Evolutionary conservation across 2,113 vertebrate species (phyloP), one percentile per base, ranked within the genome.

Genomic region (Eulemur macaco): DNA sequence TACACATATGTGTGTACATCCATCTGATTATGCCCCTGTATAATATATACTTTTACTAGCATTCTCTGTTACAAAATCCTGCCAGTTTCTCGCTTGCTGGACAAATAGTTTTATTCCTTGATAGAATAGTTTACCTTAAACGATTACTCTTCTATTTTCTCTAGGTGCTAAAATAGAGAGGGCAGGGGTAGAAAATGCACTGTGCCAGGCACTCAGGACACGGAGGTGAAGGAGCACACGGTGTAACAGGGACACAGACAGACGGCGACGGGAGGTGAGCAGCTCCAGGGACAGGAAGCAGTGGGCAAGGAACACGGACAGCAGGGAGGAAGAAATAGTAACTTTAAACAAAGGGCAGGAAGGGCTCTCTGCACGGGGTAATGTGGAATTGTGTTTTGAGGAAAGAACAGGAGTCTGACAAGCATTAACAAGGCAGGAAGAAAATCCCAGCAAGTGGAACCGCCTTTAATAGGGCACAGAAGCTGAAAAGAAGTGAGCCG

Each of bases 261-360:
- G 52, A 8, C 0, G 20, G 39, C 14, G 11, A 1, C 25, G 17
- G 6, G 31, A n/a, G 42, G 12, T 8, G 39, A 23, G 21, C 2
- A 6, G 31, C 34, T 9, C 17, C 8, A 8, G 11, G 1, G 39
- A 45, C 15, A 8, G 31, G 54, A 45, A 37, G 14, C 1, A 37
- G 14, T 0, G 4, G 3, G 12, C 23, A 2, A 14, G 68, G 85
- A 60, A 9, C 15, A 2, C 6, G 52, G 60, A 21, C 1, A 52
- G 20, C 31, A 12, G 69, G 8, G 18, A 56, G 31, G 34, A 74
- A 64, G 37, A 37, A 37, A 14, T 8, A 0, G 60, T 8, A 3
- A 10, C 54, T 83, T 39, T 8, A 25, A 20, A 25, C 37, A 82
- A 84, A 27, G 54, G 63, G 5, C 27, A 34, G 0, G 12, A 29